Base-by-base conservation (phyloP, 2,888 invertebrate genomes). In the Cryptus armator region DNA sequence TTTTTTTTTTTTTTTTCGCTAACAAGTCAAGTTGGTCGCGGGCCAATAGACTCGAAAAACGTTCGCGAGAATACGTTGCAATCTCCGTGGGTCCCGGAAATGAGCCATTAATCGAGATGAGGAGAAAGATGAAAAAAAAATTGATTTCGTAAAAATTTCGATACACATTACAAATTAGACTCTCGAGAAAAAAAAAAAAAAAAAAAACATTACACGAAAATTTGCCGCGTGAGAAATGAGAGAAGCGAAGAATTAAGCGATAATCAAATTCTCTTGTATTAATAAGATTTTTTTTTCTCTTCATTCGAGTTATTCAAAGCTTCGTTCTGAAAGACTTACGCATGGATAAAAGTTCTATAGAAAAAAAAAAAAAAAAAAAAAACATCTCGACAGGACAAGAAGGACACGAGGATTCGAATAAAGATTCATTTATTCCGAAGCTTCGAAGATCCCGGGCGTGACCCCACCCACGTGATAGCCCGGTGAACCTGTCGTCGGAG, bases 381-480 rank as follows among this genome's bases (percentile, higher is more conserved):
- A 1, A 24, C 24, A 3, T 71, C 74, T 71, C 81, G 62, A 48
- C 70, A 81, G 81, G 66, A 81, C 74, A 75, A 72, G 80, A 81
- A 82, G 82, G 82, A 76, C 66, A 77, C 77, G 83, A 87, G 87
- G 85, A 85, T 87, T 83, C 86, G 87, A 88, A 90, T 90, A 89
- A 89, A 90, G 87, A 90, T 91, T 91, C 88, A 90, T 89, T 84
- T 90, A 90, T 90, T 89, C 89, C 75, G 71, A 51, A 59, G 79
- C 70, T 32, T 16, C 70, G 71, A 59, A 51, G 78, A 83, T 70
- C 71, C 29, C 81, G 83, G 76, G 82, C 83, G 86, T 86, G 85
- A 85, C 68, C 82, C 66, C 46, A 64, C 81, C 46, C 43, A 62
- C 70, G 74, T 48, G 84, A 84, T 70, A 74, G 62, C 68, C 48